These are phyloP conservation scores for Alligator mississippiensis DNA, from an alignment of 2,113 vertebrate species.

Conservation along the genomic window DNA sequence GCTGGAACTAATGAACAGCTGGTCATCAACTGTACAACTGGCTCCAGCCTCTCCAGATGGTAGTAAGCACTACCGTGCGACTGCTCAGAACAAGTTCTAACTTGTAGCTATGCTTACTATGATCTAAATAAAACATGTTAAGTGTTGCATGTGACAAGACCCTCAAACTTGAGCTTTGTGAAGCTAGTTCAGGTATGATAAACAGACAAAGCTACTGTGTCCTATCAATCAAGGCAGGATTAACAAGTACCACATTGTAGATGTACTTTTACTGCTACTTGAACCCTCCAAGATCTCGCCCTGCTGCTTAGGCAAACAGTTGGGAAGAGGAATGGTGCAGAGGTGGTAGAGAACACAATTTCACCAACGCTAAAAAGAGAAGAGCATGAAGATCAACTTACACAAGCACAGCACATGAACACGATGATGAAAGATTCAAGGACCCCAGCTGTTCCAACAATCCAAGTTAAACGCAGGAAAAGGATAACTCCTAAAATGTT, in stretches of 20 bases:
- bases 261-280: background rate
- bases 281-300: background rate
- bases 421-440: conserved; percentile 93
- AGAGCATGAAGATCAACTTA: conserved; percentile 76
- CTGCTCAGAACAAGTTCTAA: too few relatives aligned
- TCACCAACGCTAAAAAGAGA: background rate
- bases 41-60: too few relatives aligned
- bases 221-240: background rate
- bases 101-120: background rate
- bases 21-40: too few relatives aligned
- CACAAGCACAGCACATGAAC: conserved; percentile 92
- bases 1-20: too few relatives aligned
- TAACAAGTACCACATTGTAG: accelerated
- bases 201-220: too few relatives aligned
- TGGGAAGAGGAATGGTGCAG: background rate
- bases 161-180: too few relatives aligned
- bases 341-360: background rate
- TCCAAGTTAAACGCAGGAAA: conserved; percentile 95
- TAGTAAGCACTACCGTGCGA: too few relatives aligned
- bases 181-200: too few relatives aligned
- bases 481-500: conserved; percentile 98
- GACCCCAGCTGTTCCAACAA: conserved; percentile 94
- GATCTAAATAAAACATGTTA: background rate
- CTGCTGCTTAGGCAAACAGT: background rate
- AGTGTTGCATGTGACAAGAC: too few relatives aligned